A percentile compares a stretch with the other conserved stretches of the same genome.
Conservation (phyloP, 2,888 invertebrate genomes). For the Agriopis leucophaearia region DNA sequence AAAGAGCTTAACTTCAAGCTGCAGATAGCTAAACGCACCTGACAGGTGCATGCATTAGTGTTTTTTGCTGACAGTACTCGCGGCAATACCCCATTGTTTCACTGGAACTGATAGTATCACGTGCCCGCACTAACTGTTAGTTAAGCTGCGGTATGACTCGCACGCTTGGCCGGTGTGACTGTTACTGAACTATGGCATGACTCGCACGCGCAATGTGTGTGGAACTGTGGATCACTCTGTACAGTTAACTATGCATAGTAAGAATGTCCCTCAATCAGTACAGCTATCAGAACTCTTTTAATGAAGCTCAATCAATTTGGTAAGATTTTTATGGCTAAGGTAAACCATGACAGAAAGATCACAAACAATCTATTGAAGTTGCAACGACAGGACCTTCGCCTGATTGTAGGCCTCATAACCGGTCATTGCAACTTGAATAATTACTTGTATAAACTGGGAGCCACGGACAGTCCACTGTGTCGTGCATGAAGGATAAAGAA, state of each 20-base stretch:
- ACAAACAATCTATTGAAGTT: too few species aligned
- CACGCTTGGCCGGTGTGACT: background rate
- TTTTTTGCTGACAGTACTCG: slow-evolving; percentile 1
- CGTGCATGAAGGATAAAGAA: too few species aligned
- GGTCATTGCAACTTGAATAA: too few species aligned
- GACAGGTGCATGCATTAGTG: slow-evolving; percentile 10
- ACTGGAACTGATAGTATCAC: background rate
- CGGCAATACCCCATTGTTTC: slow-evolving; percentile 8
- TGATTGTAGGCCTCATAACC: too few species aligned
- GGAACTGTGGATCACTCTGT: background rate
- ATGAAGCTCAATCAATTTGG: too few species aligned
- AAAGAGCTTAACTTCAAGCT: slow-evolving; percentile 6
- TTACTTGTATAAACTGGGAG: too few species aligned
- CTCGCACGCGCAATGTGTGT: background rate
- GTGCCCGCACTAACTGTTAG: background rate
- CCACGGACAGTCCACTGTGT: too few species aligned
- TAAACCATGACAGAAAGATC: too few species aligned
- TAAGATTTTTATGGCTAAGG: too few species aligned
- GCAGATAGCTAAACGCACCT: slow-evolving; percentile 9
- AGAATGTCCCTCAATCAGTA: too few species aligned
- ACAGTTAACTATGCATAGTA: background rate
- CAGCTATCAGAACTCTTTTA: too few species aligned
- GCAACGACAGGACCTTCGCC: too few species aligned
- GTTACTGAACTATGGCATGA: background rate
- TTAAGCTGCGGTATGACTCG: background rate